Evolutionary conservation across 2,888 invertebrate genomes (phyloP).

Genomic region (Rhingia campestris): DNA sequence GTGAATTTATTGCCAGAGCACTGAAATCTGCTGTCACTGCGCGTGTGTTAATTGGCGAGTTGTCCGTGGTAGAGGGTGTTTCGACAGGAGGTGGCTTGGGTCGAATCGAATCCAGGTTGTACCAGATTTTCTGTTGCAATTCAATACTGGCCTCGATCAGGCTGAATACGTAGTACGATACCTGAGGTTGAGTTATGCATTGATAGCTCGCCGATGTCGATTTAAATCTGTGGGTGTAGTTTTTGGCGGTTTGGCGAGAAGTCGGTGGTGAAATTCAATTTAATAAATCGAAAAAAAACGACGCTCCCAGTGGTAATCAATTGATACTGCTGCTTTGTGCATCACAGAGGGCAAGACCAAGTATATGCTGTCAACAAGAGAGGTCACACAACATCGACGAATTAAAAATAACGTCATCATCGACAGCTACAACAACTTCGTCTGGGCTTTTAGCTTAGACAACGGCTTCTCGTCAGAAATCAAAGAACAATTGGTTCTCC

Average conservation of each 20-base stretch:
- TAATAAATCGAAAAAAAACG: too few relatives aligned
- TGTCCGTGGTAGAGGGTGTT: constrained; percentile 75
- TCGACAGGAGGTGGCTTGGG: constrained; percentile 71
- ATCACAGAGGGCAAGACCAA: too few relatives aligned
- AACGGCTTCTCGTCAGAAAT: too few relatives aligned
- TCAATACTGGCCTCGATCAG: constrained; percentile 81
- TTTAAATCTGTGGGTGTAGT: constrained; percentile 83
- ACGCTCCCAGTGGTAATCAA: too few relatives aligned
- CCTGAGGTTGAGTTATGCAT: constrained; percentile 80
- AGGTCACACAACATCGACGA: too few relatives aligned
- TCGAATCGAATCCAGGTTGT: constrained; percentile 79
- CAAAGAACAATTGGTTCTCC: too few relatives aligned
- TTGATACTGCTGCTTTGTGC: too few relatives aligned
- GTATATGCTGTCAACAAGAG: too few relatives aligned
- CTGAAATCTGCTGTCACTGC: constrained; percentile 64
- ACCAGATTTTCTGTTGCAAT: constrained; percentile 80
- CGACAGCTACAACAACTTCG: too few relatives aligned
- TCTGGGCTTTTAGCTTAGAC: too few relatives aligned
- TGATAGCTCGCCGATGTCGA: constrained; percentile 81
- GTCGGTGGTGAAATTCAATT: constrained; percentile 84
- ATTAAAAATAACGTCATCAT: too few relatives aligned
- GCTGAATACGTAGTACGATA: constrained; percentile 81
- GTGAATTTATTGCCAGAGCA: constrained; percentile 76
- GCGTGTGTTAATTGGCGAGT: constrained; percentile 78
- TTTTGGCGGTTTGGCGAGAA: constrained; percentile 83